Evolutionary conservation across 1,140 invertebrate species (phyloP), one percentile per base, ranked within the genome.

Genomic region (Sycophaga agraensis): DNA sequence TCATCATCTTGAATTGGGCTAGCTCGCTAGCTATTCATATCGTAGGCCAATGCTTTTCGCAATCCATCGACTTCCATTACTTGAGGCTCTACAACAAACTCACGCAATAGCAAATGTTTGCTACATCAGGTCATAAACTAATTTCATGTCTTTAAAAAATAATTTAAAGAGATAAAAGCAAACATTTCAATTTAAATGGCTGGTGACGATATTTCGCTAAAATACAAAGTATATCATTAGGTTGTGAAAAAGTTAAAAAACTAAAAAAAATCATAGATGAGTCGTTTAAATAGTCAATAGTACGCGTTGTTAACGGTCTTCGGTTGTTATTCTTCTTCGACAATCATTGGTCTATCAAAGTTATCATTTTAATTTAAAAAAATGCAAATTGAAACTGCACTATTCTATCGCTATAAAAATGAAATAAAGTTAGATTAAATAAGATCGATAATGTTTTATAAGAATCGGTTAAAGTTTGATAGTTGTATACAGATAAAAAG

Each of bases 231-330:
- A 53, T 46, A 60, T 60, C n/a, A 22, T 37, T 46, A 43, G 31
- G 28, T 60, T 60, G 24, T 56, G 50, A 54, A 39, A 61, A 34
- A 66, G 43, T 37, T 55, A 39, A 28, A 54, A 62, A 57, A 66
- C 34, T 21, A 48, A 58, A 35, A 62, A 53, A 61, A 31, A 50
- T 43, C 17, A 53, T 46, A 54, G 21, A 60, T 22, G 35, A 60
- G 22, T 19, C 12, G 22, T 59, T 59, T 19, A 51, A 42, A 8
- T 54, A 60, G 49, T 37, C 31, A 8, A 6, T 49, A 35, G 48
- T 26, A 19, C 39, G 21, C 39, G 26, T 2, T 22, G 50, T 61
- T 61, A 43, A 51, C 28, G 55, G 62, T 59, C 62, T 57, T 64
- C 31, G 48, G 40, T 46, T 51, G 0, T 5, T 11, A 35, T 63